Evolutionary conservation across 2,797 vertebrate species (phyloP).

Genomic region (Adelosebastes latens): DNA sequence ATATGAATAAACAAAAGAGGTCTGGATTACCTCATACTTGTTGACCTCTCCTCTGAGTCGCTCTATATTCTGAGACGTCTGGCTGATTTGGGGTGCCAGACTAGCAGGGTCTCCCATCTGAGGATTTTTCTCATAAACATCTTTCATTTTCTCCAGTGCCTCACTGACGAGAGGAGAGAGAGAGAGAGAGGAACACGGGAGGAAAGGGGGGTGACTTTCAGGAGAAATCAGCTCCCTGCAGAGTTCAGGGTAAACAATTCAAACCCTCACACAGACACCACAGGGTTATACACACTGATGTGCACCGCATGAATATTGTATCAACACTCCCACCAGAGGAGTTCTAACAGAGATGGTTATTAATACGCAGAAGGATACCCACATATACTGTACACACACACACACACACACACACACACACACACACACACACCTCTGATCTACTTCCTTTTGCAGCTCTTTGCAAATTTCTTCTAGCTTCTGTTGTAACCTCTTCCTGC

Average conservation of each 20-base stretch:
- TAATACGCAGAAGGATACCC: slow-evolving; percentile 26
- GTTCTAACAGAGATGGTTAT: slow-evolving; percentile 53
- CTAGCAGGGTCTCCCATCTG: slow-evolving; percentile 93
- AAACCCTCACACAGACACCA: slow-evolving; percentile 34
- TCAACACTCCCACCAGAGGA: slow-evolving; percentile 28
- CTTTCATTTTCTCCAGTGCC: slow-evolving; percentile 94
- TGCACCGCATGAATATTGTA: slow-evolving; percentile 59
- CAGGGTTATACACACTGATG: slow-evolving; percentile 34
- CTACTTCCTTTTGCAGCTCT: slow-evolving; percentile 90
- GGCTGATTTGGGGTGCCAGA: slow-evolving; percentile 88
- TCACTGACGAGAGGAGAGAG: slow-evolving; percentile 77
- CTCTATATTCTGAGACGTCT: slow-evolving; percentile 90
- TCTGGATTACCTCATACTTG: slow-evolving; percentile 89
- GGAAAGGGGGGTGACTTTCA: slow-evolving; percentile 52
- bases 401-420: slow-evolving; percentile 22
- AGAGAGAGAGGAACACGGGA: slow-evolving; percentile 14
- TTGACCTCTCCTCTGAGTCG: slow-evolving; percentile 85
- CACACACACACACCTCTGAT: slow-evolving; percentile 88
- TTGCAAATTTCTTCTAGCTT: slow-evolving; percentile 88
- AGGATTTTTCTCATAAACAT: slow-evolving; percentile 93
- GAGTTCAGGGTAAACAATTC: slow-evolving; percentile 69
- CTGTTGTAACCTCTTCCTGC: slow-evolving; percentile 89
- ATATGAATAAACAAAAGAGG: slow-evolving; percentile 9
- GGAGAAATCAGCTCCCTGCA: slow-evolving; percentile 51
- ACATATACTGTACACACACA: not conserved